Conservation (phyloP, 1,140 invertebrate genomes). For the Ostrea denselamellosa region DNA sequence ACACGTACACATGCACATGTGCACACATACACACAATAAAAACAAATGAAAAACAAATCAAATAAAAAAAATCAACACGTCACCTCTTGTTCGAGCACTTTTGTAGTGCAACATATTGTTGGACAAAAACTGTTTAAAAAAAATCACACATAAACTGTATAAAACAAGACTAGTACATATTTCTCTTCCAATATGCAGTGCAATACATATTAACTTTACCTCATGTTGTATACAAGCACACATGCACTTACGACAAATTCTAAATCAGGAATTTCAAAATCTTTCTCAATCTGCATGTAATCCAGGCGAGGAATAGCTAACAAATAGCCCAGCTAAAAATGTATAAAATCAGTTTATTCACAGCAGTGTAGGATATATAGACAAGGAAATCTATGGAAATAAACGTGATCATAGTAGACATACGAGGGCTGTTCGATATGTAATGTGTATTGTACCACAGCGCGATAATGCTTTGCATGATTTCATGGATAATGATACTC, state of each 20-base stretch:
- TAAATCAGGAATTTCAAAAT: conserved; percentile 83
- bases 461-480: too few species aligned
- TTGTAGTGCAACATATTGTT: conserved; percentile 87
- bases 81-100: conserved; percentile 86
- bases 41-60: too few species aligned
- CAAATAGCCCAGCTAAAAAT: not conserved
- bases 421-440: too few species aligned
- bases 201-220: not conserved
- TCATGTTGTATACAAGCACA: not conserved
- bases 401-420: too few species aligned
- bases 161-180: too few species aligned
- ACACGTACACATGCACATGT: too few species aligned
- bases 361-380: not conserved
- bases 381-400: not conserved
- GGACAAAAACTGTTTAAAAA: conserved; percentile 82
- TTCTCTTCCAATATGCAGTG: not conserved
- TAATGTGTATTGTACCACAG: too few species aligned
- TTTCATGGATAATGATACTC: too few species aligned
- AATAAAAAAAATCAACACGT: not conserved
- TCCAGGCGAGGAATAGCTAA: conserved; percentile 85
- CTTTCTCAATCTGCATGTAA: conserved; percentile 79
- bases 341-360: too few species aligned
- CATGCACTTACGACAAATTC: conserved; percentile 83
- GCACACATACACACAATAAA: too few species aligned
- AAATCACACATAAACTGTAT: not conserved